These are phyloP conservation scores for Catagonus wagneri DNA, from an alignment of 2,113 vertebrate species.

Conservation along the genomic window DNA sequence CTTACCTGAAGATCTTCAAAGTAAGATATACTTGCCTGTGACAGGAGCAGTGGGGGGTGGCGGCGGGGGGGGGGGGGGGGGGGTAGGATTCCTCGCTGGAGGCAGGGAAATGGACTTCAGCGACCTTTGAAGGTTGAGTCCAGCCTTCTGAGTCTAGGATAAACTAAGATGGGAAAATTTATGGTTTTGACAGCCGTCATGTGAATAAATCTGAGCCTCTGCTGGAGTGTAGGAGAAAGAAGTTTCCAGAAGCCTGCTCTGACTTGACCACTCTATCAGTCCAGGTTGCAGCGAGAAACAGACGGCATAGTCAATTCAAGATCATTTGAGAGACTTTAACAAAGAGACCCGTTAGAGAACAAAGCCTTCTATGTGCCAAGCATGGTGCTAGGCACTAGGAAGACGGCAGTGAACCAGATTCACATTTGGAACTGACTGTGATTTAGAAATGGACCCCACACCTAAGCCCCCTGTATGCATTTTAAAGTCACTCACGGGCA, in stretches of 20 bases:
- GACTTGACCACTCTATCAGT: conserved; percentile 58
- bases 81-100: conserved; percentile 41
- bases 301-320: background rate
- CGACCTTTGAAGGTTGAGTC: conserved; percentile 75
- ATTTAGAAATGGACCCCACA: background rate
- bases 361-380: background rate
- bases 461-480: background rate
- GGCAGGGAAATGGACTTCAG: conserved; percentile 62
- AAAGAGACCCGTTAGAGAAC: background rate
- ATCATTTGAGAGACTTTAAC: conserved; percentile 2
- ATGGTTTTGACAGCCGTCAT: conserved; percentile 47
- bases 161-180: conserved; percentile 71
- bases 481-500: background rate
- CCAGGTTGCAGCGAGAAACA: conserved; percentile 42
- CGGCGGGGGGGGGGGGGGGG: background rate
- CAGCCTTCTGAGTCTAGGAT: conserved; percentile 64
- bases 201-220: conserved; percentile 59
- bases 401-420: background rate
- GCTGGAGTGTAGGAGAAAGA: conserved; percentile 60
- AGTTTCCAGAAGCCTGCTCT: conserved; percentile 29
- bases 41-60: conserved; percentile 29
- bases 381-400: background rate
- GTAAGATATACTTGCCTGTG: conserved; percentile 75
- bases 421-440: background rate
- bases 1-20: conserved; percentile 79